These are phyloP conservation scores for Trichogramma pretiosum DNA, from an alignment of 1,140 invertebrate species.

Conservation along the genomic window DNA sequence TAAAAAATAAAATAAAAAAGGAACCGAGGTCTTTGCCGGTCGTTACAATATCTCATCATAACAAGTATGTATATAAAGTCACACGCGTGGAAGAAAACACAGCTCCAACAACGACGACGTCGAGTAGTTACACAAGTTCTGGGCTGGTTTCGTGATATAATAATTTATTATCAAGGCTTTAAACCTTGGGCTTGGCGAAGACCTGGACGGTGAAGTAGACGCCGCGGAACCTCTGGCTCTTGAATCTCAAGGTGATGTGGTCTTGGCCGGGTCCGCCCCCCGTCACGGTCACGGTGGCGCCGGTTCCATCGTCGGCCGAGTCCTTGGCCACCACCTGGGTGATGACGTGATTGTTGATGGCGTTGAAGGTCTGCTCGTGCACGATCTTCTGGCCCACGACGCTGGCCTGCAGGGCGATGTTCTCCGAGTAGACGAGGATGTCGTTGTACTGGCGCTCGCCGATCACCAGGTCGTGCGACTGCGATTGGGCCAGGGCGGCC, in stretches of 20 bases:
- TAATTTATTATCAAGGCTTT: no score
- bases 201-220: conserved; percentile 41
- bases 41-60: no score
- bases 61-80: no score
- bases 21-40: no score
- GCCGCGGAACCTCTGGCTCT: conserved; percentile 36
- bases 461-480: conserved; percentile 2
- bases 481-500: no score
- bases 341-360: conserved; percentile 2
- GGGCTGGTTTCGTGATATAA: no score
- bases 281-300: conserved; percentile 7
- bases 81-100: no score
- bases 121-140: no score
- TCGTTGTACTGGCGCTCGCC: conserved; percentile 2
- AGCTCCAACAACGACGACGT: no score
- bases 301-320: conserved; percentile 7
- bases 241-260: conserved; percentile 23
- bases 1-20: no score
- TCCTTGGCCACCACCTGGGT: conserved; percentile 6
- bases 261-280: conserved; percentile 6
- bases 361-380: neutral
- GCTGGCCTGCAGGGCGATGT: neutral
- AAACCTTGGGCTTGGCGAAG: conserved; percentile 29
- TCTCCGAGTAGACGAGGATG: neutral
- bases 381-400: neutral